A percentile compares a stretch with the other conserved stretches of the same genome.
Conservation (phyloP, 1,140 invertebrate species). For the Ostrea denselamellosa region DNA sequence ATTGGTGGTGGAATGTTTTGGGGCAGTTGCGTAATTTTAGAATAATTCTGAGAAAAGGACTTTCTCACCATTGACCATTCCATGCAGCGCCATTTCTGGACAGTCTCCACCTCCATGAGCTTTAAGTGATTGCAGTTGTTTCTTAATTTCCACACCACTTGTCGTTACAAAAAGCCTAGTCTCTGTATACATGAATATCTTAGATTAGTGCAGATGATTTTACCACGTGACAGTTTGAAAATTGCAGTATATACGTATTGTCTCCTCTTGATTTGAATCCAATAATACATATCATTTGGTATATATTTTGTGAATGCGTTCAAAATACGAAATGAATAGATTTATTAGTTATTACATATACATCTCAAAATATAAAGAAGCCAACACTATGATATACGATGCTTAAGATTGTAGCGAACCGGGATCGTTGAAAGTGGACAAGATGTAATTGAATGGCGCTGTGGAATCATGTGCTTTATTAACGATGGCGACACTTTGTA, state of each 20-base stretch:
- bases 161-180: conserved; percentile 26
- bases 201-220: not conserved
- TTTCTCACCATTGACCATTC: conserved; percentile 40
- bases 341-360: too few species aligned
- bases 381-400: too few species aligned
- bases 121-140: conserved; percentile 26
- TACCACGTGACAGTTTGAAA: not conserved
- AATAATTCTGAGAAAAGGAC: too few species aligned
- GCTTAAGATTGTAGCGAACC: conserved; percentile 34
- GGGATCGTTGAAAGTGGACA: conserved; percentile 51
- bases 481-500: conserved; percentile 7
- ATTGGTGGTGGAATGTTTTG: too few species aligned
- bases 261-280: too few species aligned
- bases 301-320: too few species aligned
- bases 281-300: too few species aligned
- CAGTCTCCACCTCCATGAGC: conserved; percentile 45
- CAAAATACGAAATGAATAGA: too few species aligned
- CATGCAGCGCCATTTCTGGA: conserved; percentile 50
- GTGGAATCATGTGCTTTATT: not conserved
- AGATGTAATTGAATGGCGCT: conserved; percentile 42
- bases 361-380: too few species aligned
- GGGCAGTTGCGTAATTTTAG: too few species aligned
- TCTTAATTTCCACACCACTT: conserved; percentile 43
- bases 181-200: not conserved
- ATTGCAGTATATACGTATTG: not conserved